phyloP scores from a whole-genome alignment of 2,797 vertebrate species.

The Gouania willdenowi region DNA sequence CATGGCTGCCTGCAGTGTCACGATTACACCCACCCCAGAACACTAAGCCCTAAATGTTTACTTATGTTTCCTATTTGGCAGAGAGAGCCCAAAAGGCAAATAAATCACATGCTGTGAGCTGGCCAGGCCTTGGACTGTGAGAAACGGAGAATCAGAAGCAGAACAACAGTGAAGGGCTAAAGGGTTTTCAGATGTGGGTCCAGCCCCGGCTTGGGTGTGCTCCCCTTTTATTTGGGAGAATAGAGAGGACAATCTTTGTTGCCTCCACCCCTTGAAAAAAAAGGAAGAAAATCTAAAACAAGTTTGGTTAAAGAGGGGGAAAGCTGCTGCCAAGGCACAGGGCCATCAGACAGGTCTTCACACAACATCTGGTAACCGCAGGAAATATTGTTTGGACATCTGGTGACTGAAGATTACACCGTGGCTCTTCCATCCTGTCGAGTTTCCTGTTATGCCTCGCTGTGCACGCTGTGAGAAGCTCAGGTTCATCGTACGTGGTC shows the following conservation, averaged over 20 bases:
- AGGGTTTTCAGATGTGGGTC: conserved; percentile 80
- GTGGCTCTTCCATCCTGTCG: conserved; percentile 60
- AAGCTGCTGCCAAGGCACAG: conserved; percentile 63
- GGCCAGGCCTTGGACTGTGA: conserved; percentile 74
- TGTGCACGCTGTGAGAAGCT: conserved; percentile 53
- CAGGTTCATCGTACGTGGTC: conserved; percentile 53
- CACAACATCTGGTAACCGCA: conserved; percentile 74
- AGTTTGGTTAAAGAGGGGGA: conserved; percentile 58
- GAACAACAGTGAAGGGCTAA: conserved; percentile 76
- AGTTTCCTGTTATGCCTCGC: conserved; percentile 77
- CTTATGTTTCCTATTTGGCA: conserved; percentile 82
- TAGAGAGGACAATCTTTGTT: conserved; percentile 68
- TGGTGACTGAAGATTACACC: conserved; percentile 67
- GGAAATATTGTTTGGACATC: conserved; percentile 73
- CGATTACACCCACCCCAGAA: conserved; percentile 64
- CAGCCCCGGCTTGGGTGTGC: conserved; percentile 77
- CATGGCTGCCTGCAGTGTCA: conserved; percentile 55
- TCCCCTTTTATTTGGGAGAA: conserved; percentile 74
- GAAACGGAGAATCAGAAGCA: conserved; percentile 75
- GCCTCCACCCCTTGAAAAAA: conserved; percentile 76
- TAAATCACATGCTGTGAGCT: conserved; percentile 79
- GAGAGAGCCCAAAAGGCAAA: conserved; percentile 75
- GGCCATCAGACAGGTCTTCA: conserved; percentile 65
- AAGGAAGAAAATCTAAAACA: conserved; percentile 56
- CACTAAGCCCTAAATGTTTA: conserved; percentile 76